Evolutionary conservation across 2,113 vertebrate species (phyloP), one percentile per base, ranked within the genome.

Genomic region (Paracanthobrama guichenoti): DNA sequence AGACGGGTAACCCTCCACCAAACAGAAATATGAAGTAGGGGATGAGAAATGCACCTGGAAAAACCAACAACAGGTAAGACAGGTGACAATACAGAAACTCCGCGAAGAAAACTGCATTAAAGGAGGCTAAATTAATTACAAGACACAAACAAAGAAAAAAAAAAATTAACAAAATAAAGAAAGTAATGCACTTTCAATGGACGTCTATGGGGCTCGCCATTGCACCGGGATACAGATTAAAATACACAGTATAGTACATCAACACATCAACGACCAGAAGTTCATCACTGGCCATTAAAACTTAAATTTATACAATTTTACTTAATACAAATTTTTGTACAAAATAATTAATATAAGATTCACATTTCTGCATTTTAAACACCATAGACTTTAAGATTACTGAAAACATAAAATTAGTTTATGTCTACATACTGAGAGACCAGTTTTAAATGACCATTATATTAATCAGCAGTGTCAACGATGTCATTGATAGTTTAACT

Each of bases 21-120:
- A 99, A 97, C 93, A 99, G 95, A 94, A 99, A 99, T 93, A 99
- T 98, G 93, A 95, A 95, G 95, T 99, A 99, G 69, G 98, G 98
- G 94, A 99, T 98, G 91, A 99, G 97, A 94, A 99, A 99, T 1
- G 98, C 98, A 95, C 98, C 98, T 99, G 93, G 13, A 20, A 86
- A 89, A 66, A 75, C 1, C 7, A 77, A 85, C 2, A 48, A n/a
- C 18, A 28, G 24, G 26, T 67, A 3, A 81, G 6, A 4, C 14
- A 20, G 3, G 39, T 20, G 82, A 79, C 57, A 59, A 22, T 18
- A 78, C 28, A 22, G 71, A 67, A 28, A 83, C 28, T 28, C 24
- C 13, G 59, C 6, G 26, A 13, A 62, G 12, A 64, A 64, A 28
- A 12, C 2, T 12, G 26, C 60, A 28, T 64, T 64, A 62, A 24